Evolutionary conservation across 1,140 invertebrate species (phyloP), one percentile per base, ranked within the genome.

Genomic region (Diorhabda carinulata): DNA sequence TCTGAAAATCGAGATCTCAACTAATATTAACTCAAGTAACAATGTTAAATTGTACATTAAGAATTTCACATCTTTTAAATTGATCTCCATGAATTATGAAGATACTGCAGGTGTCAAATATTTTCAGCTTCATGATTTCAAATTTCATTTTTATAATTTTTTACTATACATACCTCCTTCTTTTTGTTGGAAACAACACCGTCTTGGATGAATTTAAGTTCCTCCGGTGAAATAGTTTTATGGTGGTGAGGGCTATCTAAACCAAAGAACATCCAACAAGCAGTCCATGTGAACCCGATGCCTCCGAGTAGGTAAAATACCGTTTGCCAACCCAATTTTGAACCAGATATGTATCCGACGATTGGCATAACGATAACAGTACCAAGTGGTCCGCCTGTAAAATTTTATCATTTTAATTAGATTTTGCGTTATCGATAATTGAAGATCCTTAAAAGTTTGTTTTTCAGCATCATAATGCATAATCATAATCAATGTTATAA

Each of bases 171-270:
- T 43, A 62, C 57, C 57, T 43, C 61, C 64, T 85, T 87, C 87
- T 77, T 92, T 91, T 75, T 90, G 87, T 60, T 87, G 90, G 90
- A 91, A 93, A 9, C 92, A 81, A 41, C 90, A 85, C 72, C 65
- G 43, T 87, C 89, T 8, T 92, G 80, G 66, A 98, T 97, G 76
- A 95, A 95, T 71, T 92, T 90, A 79, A 90, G 92, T 83, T 98
- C 96, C 3, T 89, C 86, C 62, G 90, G 87, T 70, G 89, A 83
- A 56, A 98, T 98, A 5, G 81, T 84, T 3, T 90, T 90, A 83
- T 96, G 90, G 5, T 85, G 78, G 57, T 90, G 88, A 7, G 96
- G 95, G 2, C 84, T 81, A 73, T 90, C 88, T 2, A 86, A 85
- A 0, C 89, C 87, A 43, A 87, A 83, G 47, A 86, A 81, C 47